phyloP scores from a whole-genome alignment of 2,797 vertebrate genomes.

The Molossus alvarezi region DNA sequence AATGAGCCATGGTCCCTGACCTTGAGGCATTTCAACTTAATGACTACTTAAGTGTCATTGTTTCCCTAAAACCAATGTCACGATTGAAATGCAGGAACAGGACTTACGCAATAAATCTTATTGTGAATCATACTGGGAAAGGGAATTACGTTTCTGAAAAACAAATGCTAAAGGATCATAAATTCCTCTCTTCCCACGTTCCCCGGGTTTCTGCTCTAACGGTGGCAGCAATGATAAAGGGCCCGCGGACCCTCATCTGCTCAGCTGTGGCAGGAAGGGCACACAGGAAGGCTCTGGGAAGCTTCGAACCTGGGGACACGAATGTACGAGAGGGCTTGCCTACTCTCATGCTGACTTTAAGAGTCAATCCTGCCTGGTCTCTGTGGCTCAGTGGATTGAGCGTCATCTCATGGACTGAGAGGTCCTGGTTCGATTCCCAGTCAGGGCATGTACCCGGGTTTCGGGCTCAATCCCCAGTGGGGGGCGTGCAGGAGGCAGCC shows the following conservation, averaged over 20 bases:
- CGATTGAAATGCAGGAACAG: constrained; percentile 65
- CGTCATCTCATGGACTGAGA: neutral
- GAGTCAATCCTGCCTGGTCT: neutral
- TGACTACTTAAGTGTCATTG: constrained; percentile 45
- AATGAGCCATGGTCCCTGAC: constrained; percentile 21
- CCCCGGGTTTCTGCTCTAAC: neutral
- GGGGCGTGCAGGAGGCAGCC: neutral
- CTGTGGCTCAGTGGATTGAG: neutral
- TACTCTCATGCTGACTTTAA: constrained; percentile 68
- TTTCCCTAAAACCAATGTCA: constrained; percentile 45
- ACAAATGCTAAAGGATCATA: constrained; percentile 25
- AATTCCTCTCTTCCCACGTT: neutral
- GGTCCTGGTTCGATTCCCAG: neutral
- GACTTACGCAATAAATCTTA: constrained; percentile 66
- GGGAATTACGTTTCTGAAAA: constrained; percentile 65
- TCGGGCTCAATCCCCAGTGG: neutral
- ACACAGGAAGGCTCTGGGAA: neutral
- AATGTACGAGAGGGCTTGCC: constrained; percentile 25
- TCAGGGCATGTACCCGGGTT: neutral
- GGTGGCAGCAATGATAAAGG: neutral
- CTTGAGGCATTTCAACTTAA: constrained; percentile 62
- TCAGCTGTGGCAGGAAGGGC: neutral
- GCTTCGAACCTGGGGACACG: constrained; percentile 11
- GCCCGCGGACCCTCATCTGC: neutral
- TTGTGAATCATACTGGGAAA: constrained; percentile 57